These are phyloP conservation scores for Drosophila tropicalis DNA, from an alignment of 1,140 invertebrate species.

Conservation along the genomic window DNA sequence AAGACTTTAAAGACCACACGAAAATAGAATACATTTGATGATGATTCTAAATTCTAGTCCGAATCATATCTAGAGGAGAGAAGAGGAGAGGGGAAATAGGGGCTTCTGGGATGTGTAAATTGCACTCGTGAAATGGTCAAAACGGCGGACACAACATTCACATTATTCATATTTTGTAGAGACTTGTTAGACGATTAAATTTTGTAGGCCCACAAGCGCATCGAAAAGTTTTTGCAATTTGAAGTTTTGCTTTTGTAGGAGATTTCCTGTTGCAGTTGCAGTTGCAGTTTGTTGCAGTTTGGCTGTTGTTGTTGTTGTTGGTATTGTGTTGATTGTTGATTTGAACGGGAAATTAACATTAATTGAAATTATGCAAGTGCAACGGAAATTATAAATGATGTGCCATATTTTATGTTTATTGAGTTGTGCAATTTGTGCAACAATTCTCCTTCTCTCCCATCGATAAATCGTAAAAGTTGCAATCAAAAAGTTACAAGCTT, in stretches of 20 bases:
- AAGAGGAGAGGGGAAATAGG: no score
- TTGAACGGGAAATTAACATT: constrained; percentile 69
- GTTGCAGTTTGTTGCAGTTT: constrained; percentile 23
- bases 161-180: neutral
- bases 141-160: neutral
- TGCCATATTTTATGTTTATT: constrained; percentile 65
- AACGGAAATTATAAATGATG: constrained; percentile 79
- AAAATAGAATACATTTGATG: no score
- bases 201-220: constrained; percentile 15
- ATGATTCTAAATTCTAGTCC: no score
- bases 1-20: no score
- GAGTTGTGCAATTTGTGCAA: constrained; percentile 27
- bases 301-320: constrained; percentile 1
- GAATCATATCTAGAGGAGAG: no score
- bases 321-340: constrained; percentile 24
- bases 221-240: constrained; percentile 13
- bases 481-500: constrained; percentile 62
- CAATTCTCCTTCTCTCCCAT: neutral
- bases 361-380: constrained; percentile 73
- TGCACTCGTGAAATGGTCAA: no score
- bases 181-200: constrained; percentile 19
- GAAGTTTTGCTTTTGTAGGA: constrained; percentile 26
- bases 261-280: constrained; percentile 52
- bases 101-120: no score
- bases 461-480: constrained; percentile 17